Evolutionary conservation across 2,113 vertebrate genomes (phyloP).

Genomic region (Callipepla californica): DNA sequence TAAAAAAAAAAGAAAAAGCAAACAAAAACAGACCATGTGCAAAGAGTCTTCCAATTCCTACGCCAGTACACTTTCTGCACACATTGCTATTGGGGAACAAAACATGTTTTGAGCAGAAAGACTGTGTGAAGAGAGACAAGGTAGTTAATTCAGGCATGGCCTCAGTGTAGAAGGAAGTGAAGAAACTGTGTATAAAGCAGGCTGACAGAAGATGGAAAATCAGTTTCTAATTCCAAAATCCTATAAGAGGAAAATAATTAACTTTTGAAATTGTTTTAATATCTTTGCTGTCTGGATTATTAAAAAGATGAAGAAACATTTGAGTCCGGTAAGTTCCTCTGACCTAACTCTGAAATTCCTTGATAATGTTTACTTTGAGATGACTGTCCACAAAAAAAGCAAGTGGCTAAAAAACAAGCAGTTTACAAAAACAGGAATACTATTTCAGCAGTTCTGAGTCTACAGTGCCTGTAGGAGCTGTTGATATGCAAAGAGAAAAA

Average conservation of each 20-base stretch:
- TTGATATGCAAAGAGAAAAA: background rate
- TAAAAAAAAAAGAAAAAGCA: too few relatives aligned
- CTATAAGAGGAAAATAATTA: background rate
- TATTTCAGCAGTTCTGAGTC: background rate
- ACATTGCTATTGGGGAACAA: background rate
- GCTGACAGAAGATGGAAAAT: background rate
- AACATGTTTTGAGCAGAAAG: background rate
- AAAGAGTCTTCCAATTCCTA: background rate
- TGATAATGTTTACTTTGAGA: background rate
- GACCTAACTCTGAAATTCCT: background rate
- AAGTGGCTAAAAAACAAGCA: background rate
- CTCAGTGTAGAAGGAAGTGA: background rate
- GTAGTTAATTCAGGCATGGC: background rate
- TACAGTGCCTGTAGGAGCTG: background rate
- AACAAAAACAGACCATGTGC: too few relatives aligned
- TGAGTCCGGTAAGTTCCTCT: conserved; percentile 91
- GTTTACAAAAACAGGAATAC: background rate
- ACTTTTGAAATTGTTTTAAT: conserved; percentile 44
- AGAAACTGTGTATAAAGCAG: background rate
- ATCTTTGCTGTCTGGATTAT: conserved; percentile 55
- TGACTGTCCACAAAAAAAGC: background rate
- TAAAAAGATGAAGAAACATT: conserved; percentile 92
- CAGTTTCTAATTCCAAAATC: conserved; percentile 7
- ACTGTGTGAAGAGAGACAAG: background rate
- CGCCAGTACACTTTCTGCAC: background rate